Base-by-base conservation (phyloP, 2,113 vertebrate genomes). In the Gallinago undulata region DNA sequence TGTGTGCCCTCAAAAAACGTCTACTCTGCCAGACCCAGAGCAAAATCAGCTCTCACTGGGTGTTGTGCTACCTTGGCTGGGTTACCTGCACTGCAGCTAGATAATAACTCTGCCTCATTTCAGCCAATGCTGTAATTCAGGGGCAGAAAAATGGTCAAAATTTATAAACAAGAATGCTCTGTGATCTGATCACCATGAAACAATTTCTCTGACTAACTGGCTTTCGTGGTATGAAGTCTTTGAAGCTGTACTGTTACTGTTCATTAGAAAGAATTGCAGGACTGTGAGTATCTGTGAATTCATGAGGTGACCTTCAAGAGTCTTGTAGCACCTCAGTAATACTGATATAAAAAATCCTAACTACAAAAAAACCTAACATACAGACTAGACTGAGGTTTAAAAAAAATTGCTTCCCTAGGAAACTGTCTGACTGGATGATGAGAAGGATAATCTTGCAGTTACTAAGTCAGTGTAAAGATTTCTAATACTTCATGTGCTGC, bases 301-400 rank as follows among this genome's bases (percentile, higher is more conserved):
- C 3, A 8, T 67, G 13, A 85, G 53, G 33, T 47, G 39, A 41
- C 43, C 22, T 91, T 80, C 8, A 51, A 3, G 67, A 73, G 22
- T 63, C 57, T 76, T 3, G 1, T 33, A 67, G 53, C 53, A 62
- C 19, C 12, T 89, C 47, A 50, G 10, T 62, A 62, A 39, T 47
- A 19, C 0, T 81, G 23, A 18, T 75, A 17, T 2, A 33, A 75
- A 27, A 90, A 43, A 15, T 35, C 19, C 4, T 35, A 23, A 43
- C 27, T 53, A 2, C 21, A 19, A 23, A 28, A 33, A n/a, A 51
- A 77, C 19, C 2, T 2, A 13, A 4, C 0, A 0, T 43, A 8
- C 4, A 39, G 55, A 33, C 69, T 43, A 39, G 55, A 33, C 69
- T 43, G 33, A 57, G 7, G 7, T 69, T 90, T 64, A 4, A 62